Evolutionary conservation across 2,113 vertebrate species (phyloP).

Genomic region (Proterorhinus semilunaris): DNA sequence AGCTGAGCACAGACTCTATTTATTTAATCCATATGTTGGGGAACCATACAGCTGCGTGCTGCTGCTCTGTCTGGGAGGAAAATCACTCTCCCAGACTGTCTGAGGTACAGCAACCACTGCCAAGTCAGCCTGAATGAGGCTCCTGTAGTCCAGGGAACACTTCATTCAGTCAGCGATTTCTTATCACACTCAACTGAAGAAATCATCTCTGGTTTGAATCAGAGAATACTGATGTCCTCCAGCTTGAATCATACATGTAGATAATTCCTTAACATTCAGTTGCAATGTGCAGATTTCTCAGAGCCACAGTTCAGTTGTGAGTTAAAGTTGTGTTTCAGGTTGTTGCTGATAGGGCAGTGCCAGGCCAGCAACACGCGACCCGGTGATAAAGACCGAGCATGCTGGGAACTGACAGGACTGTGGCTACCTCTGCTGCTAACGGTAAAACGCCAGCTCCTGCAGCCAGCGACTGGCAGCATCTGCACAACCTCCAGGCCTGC

Average conservation of each 20-base stretch:
- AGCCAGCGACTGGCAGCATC: slow-evolving; percentile 50
- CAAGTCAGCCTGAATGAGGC: slow-evolving; percentile 49
- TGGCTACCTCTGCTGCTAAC: slow-evolving; percentile 28
- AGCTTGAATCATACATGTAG: background rate
- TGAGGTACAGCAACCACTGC: slow-evolving; percentile 36
- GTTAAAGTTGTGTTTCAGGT: slow-evolving; percentile 14
- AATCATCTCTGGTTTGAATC: slow-evolving; percentile 11
- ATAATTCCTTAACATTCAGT: slow-evolving; percentile 16
- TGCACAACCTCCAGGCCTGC: slow-evolving; percentile 17
- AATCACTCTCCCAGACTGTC: slow-evolving; percentile 50
- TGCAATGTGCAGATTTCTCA: slow-evolving; percentile 16
- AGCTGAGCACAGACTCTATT: slow-evolving; percentile 68
- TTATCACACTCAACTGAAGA: slow-evolving; percentile 7
- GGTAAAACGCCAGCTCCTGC: slow-evolving; percentile 29
- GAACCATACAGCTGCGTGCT: slow-evolving; percentile 64
- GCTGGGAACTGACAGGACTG: slow-evolving; percentile 43
- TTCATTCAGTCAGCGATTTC: slow-evolving; percentile 19
- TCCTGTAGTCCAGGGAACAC: slow-evolving; percentile 16
- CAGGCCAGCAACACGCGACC: slow-evolving; percentile 26
- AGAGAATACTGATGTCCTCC: background rate
- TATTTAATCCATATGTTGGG: slow-evolving; percentile 75
- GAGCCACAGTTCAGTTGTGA: slow-evolving; percentile 11
- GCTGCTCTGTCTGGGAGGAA: slow-evolving; percentile 57
- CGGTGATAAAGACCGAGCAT: slow-evolving; percentile 39
- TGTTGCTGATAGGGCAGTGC: slow-evolving; percentile 40